Evolutionary conservation across 2,113 vertebrate species (phyloP).

Genomic region (Rhinoptilus africanus): DNA sequence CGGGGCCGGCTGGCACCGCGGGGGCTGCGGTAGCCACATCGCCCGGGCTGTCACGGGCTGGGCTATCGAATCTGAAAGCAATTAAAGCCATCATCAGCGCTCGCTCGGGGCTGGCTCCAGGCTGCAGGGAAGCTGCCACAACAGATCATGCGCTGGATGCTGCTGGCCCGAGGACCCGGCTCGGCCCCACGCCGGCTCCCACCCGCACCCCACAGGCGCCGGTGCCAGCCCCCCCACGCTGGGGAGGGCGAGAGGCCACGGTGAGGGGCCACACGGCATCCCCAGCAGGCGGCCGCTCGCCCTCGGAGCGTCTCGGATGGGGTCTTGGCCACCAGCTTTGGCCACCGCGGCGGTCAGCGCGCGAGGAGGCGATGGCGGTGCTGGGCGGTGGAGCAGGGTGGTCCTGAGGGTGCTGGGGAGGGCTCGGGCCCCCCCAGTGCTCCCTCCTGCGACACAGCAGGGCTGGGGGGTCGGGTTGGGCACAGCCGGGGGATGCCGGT

Average conservation of each 20-base stretch:
- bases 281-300: rapidly evolving
- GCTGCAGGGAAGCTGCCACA: conserved; percentile 79
- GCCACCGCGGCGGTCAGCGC: rapidly evolving
- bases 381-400: neutral
- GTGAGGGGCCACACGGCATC: rapidly evolving
- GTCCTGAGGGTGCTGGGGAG: neutral
- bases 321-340: neutral
- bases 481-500: neutral
- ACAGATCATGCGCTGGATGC: conserved; percentile 67
- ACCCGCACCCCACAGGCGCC: neutral
- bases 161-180: conserved; percentile 56
- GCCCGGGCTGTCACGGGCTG: conserved; percentile 56
- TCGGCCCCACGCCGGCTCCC: neutral
- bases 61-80: conserved; percentile 77
- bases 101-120: conserved; percentile 78
- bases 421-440: rapidly evolving
- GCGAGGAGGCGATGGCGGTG: neutral
- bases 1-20: neutral
- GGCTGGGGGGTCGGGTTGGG: neutral
- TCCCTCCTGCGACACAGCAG: neutral
- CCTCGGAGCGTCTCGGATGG: rapidly evolving
- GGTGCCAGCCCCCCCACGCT: neutral
- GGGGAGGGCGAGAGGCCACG: neutral
- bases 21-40: neutral
- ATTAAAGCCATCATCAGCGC: conserved; percentile 79